These are phyloP conservation scores for Macrosoma leucophasiata DNA, from an alignment of 2,888 invertebrate genomes.

Conservation along the genomic window DNA sequence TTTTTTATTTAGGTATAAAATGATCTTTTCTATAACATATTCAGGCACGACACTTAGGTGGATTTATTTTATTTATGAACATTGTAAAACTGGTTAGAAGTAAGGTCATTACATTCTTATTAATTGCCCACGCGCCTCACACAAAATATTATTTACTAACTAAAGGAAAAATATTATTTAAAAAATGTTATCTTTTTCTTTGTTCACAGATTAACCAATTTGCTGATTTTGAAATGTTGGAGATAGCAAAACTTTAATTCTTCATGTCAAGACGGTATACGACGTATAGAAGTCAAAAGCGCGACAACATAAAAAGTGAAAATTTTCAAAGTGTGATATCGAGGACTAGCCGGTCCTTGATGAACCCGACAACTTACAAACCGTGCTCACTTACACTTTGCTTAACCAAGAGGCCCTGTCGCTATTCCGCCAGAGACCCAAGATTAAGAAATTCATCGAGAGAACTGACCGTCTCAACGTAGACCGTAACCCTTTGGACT, in stretches of 20 bases:
- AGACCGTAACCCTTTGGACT: constrained; percentile 46
- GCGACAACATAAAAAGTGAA: constrained; percentile 56
- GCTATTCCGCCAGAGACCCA: constrained; percentile 76
- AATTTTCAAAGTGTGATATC: constrained; percentile 62
- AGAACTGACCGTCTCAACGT: constrained; percentile 59
- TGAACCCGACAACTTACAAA: constrained; percentile 70
- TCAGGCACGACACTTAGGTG: constrained; percentile 4
- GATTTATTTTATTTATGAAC: no score
- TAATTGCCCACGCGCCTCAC: no score
- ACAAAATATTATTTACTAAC: no score
- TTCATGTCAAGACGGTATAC: constrained; percentile 61
- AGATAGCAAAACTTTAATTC: constrained; percentile 60
- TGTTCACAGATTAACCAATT: constrained; percentile 57
- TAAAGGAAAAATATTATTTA: no score
- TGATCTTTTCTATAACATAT: constrained; percentile 5
- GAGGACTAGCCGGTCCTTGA: constrained; percentile 75
- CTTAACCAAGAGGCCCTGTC: constrained; percentile 64
- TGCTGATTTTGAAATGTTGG: constrained; percentile 56
- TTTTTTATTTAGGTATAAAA: no score
- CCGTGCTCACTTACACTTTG: constrained; percentile 67
- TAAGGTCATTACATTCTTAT: no score
- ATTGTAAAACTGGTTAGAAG: no score
- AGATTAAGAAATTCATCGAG: constrained; percentile 76
- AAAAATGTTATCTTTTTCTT: constrained; percentile 29
- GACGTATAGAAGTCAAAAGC: constrained; percentile 45